A percentile compares a stretch with the other conserved stretches of the same genome.
Evolutionary conservation across 2,113 vertebrate species (phyloP).

Genomic region (Dicentrarchus labrax): DNA sequence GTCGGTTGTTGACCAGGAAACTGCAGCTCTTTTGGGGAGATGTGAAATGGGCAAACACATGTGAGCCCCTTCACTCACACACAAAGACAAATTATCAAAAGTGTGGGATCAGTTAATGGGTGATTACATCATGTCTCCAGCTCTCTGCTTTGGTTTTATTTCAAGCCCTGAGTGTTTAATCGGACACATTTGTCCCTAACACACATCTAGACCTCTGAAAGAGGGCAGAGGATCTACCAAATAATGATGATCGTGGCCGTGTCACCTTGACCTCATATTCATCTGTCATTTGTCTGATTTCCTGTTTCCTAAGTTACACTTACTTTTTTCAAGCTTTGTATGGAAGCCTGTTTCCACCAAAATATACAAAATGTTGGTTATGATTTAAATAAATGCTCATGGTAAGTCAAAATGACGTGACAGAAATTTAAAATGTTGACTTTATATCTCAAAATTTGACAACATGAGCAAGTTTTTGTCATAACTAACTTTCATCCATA

Average conservation of each 20-base stretch:
- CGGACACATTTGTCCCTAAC: conserved; percentile 10
- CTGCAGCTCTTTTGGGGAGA: not conserved
- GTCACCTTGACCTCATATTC: not conserved
- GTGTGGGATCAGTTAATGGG: conserved; percentile 19
- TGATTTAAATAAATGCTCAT: not conserved
- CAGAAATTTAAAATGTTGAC: not conserved
- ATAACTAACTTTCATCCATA: not conserved
- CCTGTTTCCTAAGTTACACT: not conserved
- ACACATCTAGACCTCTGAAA: conserved; percentile 15
- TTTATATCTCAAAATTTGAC: not conserved
- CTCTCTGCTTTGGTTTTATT: conserved; percentile 24
- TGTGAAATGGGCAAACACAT: conserved; percentile 2
- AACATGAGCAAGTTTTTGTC: not conserved
- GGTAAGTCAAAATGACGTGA: not conserved
- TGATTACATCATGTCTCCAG: conserved; percentile 27
- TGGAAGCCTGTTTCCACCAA: not conserved
- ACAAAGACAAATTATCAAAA: conserved; percentile 7
- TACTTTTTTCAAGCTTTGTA: not conserved
- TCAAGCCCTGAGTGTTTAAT: conserved; percentile 17
- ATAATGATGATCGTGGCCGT: not conserved
- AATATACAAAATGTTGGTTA: not conserved
- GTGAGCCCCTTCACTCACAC: not conserved
- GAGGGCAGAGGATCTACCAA: not conserved
- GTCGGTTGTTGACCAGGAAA: conserved; percentile 11
- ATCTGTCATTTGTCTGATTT: not conserved